Evolutionary conservation across 1,140 invertebrate species (phyloP), one percentile per base, ranked within the genome.

Genomic region (Zaprionus africanus): DNA sequence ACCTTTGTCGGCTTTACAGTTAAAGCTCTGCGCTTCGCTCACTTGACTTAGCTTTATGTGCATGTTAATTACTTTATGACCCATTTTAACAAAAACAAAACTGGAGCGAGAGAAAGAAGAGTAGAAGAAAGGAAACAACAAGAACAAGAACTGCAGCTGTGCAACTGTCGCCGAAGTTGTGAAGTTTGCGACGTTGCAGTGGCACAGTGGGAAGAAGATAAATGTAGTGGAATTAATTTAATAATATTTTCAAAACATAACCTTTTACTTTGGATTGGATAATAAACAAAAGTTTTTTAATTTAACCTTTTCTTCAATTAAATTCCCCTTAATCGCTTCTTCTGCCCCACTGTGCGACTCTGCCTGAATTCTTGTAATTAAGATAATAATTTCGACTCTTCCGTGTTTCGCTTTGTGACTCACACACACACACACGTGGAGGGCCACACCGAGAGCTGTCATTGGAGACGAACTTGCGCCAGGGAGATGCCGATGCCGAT

Each of bases 31-130:
- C 51, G 64, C 58, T 56, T 65, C 81, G 51, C 71, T 74, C 79
- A 76, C 79, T 66, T 65, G 83, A 82, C 87, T 85, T 85, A 76
- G 61, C 79, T 82, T 82, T 59, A 82, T 71, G 66, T 76, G 62
- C 74, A 76, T 78, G 84, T 77, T 88, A 90, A 88, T 90, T 88
- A 71, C 78, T 78, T 84, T 88, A 78, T 88, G 84, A 90, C 84
- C 84, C 84, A 87, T 81, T 81, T 87, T 26, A 7, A 41, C 51
- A 46, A 58, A 31, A 51, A 58, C 53, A 70, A 80, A 87, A 88
- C 74, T 87, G 84, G 84, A 87, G 84, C 79, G 70, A 58, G 51
- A 64, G 56, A 53, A 68, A 53, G 49, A 64, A 67, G 41, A 36
- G 28, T 72, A 38, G 31, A 34, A 67, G 56, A 53, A 68, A 53